A percentile compares a stretch with the other conserved stretches of the same genome.
Evolutionary conservation across 2,888 invertebrate genomes (phyloP).

Genomic region (Rhorus exstirpatorius): DNA sequence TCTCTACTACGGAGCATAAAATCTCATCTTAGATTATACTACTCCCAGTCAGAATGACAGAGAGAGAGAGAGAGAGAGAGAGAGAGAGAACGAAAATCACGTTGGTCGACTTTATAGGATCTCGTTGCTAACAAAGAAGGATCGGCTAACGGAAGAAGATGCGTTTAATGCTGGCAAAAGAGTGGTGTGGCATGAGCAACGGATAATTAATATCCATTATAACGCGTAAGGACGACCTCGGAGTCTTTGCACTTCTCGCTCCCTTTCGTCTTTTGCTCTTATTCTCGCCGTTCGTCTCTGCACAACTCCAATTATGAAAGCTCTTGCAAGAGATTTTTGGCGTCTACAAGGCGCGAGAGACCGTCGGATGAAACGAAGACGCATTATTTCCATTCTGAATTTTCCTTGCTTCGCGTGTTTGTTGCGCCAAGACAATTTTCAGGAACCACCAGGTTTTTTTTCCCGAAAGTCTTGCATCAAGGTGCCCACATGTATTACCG

Average conservation of each 20-base stretch:
- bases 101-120: constrained; percentile 45
- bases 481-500: neutral
- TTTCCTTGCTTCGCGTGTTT: neutral
- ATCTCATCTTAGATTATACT: neutral
- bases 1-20: constrained; percentile 78
- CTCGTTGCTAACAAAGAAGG: constrained; percentile 85
- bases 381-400: constrained; percentile 77
- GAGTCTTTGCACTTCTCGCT: constrained; percentile 12
- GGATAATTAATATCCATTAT: constrained; percentile 86
- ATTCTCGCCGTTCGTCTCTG: constrained; percentile 33
- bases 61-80: neutral
- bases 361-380: constrained; percentile 81
- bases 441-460: constrained; percentile 1
- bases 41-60: neutral
- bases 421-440: neutral
- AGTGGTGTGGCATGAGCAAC: constrained; percentile 68
- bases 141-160: constrained; percentile 81
- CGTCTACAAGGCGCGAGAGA: constrained; percentile 68
- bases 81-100: constrained; percentile 11
- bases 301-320: constrained; percentile 76
- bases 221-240: constrained; percentile 65
- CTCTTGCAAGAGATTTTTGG: constrained; percentile 62
- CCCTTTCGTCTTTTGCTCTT: constrained; percentile 41
- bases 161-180: constrained; percentile 81
- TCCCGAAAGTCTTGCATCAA: neutral